A percentile compares a stretch with the other conserved stretches of the same genome.
phyloP scores from a whole-genome alignment of 2,888 invertebrate genomes.

The Clepsis dumicolana region DNA sequence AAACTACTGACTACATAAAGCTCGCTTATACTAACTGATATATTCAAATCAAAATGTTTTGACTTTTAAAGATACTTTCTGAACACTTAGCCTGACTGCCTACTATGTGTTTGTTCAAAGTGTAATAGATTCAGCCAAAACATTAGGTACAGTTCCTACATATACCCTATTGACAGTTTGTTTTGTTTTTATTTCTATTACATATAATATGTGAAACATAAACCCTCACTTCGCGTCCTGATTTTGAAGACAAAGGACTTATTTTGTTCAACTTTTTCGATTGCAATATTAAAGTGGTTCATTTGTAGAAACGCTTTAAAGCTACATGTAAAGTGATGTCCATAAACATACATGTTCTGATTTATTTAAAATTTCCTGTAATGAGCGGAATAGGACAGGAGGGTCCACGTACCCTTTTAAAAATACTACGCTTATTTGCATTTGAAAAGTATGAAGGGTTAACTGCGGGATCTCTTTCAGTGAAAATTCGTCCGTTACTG shows the following conservation, averaged over 20 bases:
- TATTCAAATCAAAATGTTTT: too few species aligned
- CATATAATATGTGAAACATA: too few species aligned
- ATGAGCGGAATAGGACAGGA: conserved; percentile 32
- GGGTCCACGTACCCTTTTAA: conserved; percentile 41
- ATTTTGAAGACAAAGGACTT: neutral
- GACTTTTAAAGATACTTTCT: too few species aligned
- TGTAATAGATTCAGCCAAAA: too few species aligned
- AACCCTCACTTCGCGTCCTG: neutral
- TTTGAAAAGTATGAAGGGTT: conserved; percentile 49
- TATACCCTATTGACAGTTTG: too few species aligned
- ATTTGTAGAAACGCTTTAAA: neutral
- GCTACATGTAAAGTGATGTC: neutral
- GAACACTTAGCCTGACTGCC: too few species aligned
- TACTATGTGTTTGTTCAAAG: too few species aligned
- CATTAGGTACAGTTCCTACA: too few species aligned
- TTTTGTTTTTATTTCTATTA: too few species aligned
- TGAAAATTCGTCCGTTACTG: conserved; percentile 34
- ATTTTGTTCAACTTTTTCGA: neutral
- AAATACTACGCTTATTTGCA: conserved; percentile 50
- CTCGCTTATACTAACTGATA: neutral
- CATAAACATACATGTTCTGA: conserved; percentile 22
- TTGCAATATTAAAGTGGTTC: neutral
- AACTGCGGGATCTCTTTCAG: conserved; percentile 37
- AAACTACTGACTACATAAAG: neutral
- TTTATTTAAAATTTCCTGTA: conserved; percentile 40